These are phyloP conservation scores for Drosophila subobscura DNA, from an alignment of 1,140 invertebrate species.

Conservation along the genomic window DNA sequence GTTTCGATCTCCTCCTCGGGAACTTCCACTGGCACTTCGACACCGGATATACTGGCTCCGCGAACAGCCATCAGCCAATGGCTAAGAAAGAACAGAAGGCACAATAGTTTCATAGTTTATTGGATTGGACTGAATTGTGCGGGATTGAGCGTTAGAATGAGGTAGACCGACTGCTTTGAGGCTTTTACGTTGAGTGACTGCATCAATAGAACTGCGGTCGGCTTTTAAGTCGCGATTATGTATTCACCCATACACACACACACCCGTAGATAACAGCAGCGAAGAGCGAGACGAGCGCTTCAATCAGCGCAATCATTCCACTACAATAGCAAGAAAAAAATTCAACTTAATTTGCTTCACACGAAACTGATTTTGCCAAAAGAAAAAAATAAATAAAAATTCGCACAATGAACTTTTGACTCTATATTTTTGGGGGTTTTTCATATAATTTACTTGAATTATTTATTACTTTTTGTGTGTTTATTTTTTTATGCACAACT, in stretches of 20 bases:
- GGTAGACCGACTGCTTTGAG: slow-evolving; percentile 42
- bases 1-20: background rate
- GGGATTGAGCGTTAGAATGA: slow-evolving; percentile 9
- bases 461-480: slow-evolving; percentile 13
- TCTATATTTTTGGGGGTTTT: slow-evolving; percentile 26
- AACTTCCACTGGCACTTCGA: slow-evolving; percentile 12
- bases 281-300: slow-evolving; percentile 35
- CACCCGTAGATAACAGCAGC: slow-evolving; percentile 23
- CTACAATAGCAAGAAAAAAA: slow-evolving; percentile 39
- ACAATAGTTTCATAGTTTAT: slow-evolving; percentile 34
- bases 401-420: slow-evolving; percentile 12
- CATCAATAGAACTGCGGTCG: slow-evolving; percentile 48
- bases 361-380: slow-evolving; percentile 26
- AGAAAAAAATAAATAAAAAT: slow-evolving; percentile 1
- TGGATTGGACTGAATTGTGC: slow-evolving; percentile 9
- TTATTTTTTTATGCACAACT: slow-evolving; percentile 12
- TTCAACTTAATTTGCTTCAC: slow-evolving; percentile 38
- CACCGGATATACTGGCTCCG: slow-evolving; percentile 24
- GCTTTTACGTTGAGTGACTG: slow-evolving; percentile 58
- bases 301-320: slow-evolving; percentile 38
- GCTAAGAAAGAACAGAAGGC: slow-evolving; percentile 21
- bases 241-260: slow-evolving; percentile 20
- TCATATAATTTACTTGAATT: slow-evolving; percentile 5
- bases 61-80: slow-evolving; percentile 7
- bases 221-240: slow-evolving; percentile 72